Percentiles rank a stretch among this genome's conserved stretches.
Conservation (phyloP, 2,113 vertebrate species). For the Aspidoscelis tigris region DNA sequence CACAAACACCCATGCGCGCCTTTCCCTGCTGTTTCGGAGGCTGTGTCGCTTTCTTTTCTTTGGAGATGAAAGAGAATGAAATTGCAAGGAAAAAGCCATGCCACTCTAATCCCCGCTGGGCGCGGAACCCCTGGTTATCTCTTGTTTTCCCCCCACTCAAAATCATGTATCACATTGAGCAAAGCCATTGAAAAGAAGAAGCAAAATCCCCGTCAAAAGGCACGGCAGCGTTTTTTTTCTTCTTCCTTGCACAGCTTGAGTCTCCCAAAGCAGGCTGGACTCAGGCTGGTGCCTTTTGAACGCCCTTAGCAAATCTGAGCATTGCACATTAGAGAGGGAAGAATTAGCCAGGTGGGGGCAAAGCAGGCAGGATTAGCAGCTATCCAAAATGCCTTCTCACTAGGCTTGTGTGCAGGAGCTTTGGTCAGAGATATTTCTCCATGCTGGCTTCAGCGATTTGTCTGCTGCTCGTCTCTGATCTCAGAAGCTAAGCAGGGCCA, state of each 20-base stretch:
- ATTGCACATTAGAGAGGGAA: neutral
- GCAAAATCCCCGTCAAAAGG: neutral
- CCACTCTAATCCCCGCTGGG: neutral
- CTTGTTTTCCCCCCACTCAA: constrained; percentile 6
- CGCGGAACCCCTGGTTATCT: neutral
- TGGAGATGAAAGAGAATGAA: constrained; percentile 23
- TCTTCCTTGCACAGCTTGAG: neutral
- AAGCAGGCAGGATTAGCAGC: neutral
- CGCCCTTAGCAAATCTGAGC: neutral
- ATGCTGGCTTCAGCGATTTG: too few relatives aligned
- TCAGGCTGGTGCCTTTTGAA: neutral
- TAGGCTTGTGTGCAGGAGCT: neutral
- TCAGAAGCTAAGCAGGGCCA: too few relatives aligned
- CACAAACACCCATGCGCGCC: neutral
- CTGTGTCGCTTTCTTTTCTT: neutral
- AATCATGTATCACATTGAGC: neutral
- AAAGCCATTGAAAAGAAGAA: neutral
- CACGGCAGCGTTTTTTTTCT: neutral
- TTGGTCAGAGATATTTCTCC: neutral
- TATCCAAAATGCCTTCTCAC: neutral
- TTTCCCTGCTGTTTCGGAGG: constrained; percentile 3
- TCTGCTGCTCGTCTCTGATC: too few relatives aligned
- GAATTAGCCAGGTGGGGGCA: neutral
- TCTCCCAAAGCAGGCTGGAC: neutral
- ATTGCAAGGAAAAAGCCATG: constrained; percentile 2